These are phyloP conservation scores for Pammene aurita DNA, from an alignment of 2,888 invertebrate species.

Conservation along the genomic window DNA sequence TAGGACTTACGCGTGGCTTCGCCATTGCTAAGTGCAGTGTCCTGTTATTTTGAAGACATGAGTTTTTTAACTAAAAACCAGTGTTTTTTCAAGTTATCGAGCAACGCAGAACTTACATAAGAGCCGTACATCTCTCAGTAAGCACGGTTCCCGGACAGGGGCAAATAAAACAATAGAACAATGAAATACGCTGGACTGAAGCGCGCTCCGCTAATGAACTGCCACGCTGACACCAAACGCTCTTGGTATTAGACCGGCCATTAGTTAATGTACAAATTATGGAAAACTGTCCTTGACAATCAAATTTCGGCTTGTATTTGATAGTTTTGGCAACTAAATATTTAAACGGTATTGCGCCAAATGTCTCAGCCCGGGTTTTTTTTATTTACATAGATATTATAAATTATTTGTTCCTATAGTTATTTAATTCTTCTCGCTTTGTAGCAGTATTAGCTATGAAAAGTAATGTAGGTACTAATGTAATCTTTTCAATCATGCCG, in stretches of 20 bases:
- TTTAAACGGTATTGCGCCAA: too few species aligned
- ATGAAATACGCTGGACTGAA: constrained; percentile 67
- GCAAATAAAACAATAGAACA: constrained; percentile 70
- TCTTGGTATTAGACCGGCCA: constrained; percentile 57
- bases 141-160: constrained; percentile 56
- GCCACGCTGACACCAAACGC: constrained; percentile 52
- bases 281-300: constrained; percentile 37
- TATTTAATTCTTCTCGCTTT: background rate
- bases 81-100: constrained; percentile 54
- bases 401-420: background rate
- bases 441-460: too few species aligned
- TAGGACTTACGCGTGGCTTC: background rate
- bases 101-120: constrained; percentile 43
- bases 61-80: too few species aligned
- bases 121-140: constrained; percentile 61
- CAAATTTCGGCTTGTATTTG: constrained; percentile 4
- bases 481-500: background rate
- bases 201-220: constrained; percentile 69
- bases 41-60: too few species aligned
- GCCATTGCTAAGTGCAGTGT: background rate
- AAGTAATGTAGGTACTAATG: too few species aligned
- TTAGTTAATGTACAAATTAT: constrained; percentile 44
- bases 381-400: too few species aligned
- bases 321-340: constrained; percentile 16
- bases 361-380: background rate